These are phyloP conservation scores for Columba livia DNA, from an alignment of 2,113 vertebrate species.

Conservation along the genomic window DNA sequence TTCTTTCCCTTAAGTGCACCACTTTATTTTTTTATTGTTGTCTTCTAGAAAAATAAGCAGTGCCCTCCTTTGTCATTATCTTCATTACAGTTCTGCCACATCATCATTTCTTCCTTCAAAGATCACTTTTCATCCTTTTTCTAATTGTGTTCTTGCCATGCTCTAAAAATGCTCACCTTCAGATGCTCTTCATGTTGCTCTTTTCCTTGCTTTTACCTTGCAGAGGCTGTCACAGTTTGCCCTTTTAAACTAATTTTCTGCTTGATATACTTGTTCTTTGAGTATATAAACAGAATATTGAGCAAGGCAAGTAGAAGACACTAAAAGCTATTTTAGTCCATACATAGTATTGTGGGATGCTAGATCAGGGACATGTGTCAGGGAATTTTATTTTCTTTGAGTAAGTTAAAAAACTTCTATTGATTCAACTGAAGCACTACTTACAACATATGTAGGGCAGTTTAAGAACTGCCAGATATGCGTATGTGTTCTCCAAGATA, in stretches of 20 bases:
- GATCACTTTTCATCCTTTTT: background rate
- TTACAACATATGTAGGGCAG: background rate
- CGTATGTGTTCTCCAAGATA: background rate
- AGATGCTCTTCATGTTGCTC: background rate
- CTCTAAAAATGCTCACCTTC: background rate
- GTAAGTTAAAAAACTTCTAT: background rate
- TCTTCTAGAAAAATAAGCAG: background rate
- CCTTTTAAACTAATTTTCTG: background rate
- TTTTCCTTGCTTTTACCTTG: background rate
- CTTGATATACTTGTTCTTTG: background rate
- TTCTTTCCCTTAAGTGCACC: background rate
- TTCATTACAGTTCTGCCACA: background rate
- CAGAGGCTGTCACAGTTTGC: background rate
- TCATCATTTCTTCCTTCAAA: background rate
- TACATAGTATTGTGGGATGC: background rate
- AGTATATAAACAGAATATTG: background rate
- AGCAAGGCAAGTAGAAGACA: background rate
- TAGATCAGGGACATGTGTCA: background rate
- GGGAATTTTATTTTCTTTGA: background rate
- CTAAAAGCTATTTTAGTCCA: background rate
- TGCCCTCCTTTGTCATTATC: background rate
- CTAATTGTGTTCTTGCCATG: background rate
- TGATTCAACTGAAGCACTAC: background rate
- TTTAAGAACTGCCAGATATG: background rate
- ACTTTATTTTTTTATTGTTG: background rate